A percentile compares a stretch with the other conserved stretches of the same genome.
These are phyloP conservation scores for Drosophila infuscata DNA, from an alignment of 2,888 invertebrate species.

Conservation along the genomic window DNA sequence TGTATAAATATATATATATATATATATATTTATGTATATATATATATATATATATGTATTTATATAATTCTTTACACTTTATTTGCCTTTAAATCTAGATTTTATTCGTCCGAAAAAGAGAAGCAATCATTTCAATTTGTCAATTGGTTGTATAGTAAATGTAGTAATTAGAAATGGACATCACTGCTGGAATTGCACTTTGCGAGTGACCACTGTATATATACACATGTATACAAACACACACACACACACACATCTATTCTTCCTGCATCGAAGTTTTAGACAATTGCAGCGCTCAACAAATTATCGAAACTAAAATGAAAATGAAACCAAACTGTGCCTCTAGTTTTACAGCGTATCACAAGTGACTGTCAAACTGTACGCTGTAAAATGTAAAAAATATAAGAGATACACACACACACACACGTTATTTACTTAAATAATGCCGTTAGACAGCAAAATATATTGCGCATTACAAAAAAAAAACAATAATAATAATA, in stretches of 20 bases:
- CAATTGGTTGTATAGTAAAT: constrained; percentile 3
- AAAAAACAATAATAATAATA: constrained; percentile 14
- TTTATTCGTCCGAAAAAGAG: not conserved
- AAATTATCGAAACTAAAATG: constrained; percentile 15
- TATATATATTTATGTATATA: not conserved
- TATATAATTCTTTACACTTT: not conserved
- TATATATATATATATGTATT: not conserved
- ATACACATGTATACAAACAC: not conserved
- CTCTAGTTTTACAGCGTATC: constrained; percentile 34
- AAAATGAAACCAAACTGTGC: constrained; percentile 57
- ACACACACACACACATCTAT: constrained; percentile 8
- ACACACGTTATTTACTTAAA: constrained; percentile 5
- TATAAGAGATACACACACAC: constrained; percentile 2
- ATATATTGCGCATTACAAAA: constrained; percentile 8
- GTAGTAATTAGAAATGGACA: not conserved
- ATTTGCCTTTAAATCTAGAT: not conserved
- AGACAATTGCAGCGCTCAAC: constrained; percentile 59
- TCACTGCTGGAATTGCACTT: not conserved
- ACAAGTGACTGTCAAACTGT: constrained; percentile 35
- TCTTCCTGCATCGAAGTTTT: constrained; percentile 31
- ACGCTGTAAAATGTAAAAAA: constrained; percentile 19
- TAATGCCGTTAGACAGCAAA: constrained; percentile 17
- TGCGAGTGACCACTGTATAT: constrained; percentile 6
- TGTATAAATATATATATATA: not conserved
- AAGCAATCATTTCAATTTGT: constrained; percentile 12